Conservation (phyloP, 2,113 vertebrate species). For the Cygnus buccinator region DNA sequence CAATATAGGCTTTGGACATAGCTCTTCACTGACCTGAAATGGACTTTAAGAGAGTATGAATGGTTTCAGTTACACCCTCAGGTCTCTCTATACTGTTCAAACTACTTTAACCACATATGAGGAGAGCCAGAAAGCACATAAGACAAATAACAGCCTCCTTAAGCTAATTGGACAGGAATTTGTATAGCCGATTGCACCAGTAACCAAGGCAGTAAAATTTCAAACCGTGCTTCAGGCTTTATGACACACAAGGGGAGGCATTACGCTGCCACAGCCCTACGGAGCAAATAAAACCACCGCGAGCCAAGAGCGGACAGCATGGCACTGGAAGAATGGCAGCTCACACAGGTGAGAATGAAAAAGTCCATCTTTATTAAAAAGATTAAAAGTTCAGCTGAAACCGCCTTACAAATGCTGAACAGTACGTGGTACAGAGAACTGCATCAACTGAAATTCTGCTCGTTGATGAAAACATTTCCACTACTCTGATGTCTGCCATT, state of each 20-base stretch:
- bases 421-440: background rate
- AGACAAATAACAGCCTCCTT: background rate
- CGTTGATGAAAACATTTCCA: background rate
- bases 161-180: background rate
- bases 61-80: background rate
- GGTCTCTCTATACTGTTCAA: background rate
- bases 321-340: background rate
- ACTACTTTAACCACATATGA: background rate
- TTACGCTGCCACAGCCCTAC: background rate
- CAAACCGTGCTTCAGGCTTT: background rate
- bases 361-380: background rate
- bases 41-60: too few species aligned
- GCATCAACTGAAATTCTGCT: background rate
- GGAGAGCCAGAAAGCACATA: background rate
- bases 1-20: background rate
- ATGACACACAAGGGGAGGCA: fast-evolving
- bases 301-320: background rate
- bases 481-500: background rate
- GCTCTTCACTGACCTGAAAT: background rate
- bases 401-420: background rate
- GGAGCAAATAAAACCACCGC: background rate
- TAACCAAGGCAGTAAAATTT: background rate
- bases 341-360: background rate
- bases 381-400: slow-evolving; percentile 17
- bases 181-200: background rate